Base-by-base conservation (phyloP, 1,140 invertebrate genomes). In the Periplaneta americana region DNA sequence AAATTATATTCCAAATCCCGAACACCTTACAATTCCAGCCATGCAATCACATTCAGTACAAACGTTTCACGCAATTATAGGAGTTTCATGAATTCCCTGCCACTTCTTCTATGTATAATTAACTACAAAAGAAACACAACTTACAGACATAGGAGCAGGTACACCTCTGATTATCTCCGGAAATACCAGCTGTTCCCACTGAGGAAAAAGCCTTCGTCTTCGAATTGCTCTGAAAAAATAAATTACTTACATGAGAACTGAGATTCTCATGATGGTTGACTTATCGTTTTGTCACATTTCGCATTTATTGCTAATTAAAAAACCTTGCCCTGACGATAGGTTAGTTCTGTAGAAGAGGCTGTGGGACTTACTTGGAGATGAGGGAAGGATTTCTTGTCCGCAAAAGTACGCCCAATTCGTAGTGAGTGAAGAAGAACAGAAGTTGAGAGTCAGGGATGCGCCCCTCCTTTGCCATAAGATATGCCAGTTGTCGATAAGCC, bases 371-470 rank as follows among this genome's bases (percentile, higher is more conserved):
- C 94, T 94, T 95, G 77, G 88, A 89, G 18, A 96, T 87, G 28
- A 95, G 84, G 10, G 84, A 87, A 6, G 92, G 90, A 84, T 91
- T 90, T 57, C 90, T 86, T 2, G 87, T 90, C 10, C 87, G 76
- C 4, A 95, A 86, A 0, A 95, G 87, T 37, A 88, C 83, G 22
- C 87, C 87, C 18, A 96, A 89, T 87, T 97, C 95, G 48, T 89
- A 83, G 35, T 92, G 88, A 2, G 93, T 93, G 76, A 97, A 88
- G 86, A 91, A 95, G 85, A 92, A 95, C 34, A 96, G 86, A 0
- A 96, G 87, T 34, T 94, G 90, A 28, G 86, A 84, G 75, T 93
- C 89, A 0, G 95, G 95, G 22, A 97, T 83, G 18, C 90, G 88
- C 82, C 93, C 93, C 83, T 93, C 89, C 2, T 85, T 83, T 0